These are phyloP conservation scores for Aporophyla lueneburgensis DNA, from an alignment of 2,888 invertebrate species.

Conservation along the genomic window DNA sequence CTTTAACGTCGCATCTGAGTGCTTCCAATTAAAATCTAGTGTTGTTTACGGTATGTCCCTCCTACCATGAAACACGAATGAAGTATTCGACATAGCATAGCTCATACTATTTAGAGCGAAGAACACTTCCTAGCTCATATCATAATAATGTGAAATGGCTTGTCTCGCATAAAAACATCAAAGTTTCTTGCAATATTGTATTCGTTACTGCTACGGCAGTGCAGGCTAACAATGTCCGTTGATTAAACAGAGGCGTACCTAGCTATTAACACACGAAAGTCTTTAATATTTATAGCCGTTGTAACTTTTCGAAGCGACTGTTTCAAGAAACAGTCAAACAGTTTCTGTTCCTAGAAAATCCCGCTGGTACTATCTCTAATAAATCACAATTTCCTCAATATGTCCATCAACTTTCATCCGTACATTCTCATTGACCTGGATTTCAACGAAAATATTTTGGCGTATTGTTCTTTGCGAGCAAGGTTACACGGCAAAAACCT, in stretches of 20 bases:
- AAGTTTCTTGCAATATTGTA: constrained; percentile 62
- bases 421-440: constrained; percentile 78
- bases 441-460: constrained; percentile 69
- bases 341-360: constrained; percentile 16
- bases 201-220: constrained; percentile 59
- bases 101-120: constrained; percentile 75
- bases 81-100: constrained; percentile 63
- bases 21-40: constrained; percentile 60
- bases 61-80: constrained; percentile 66
- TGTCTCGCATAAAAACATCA: constrained; percentile 65
- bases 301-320: constrained; percentile 2
- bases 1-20: constrained; percentile 61
- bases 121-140: constrained; percentile 69
- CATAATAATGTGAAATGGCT: constrained; percentile 56
- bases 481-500: constrained; percentile 75
- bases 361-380: constrained; percentile 36
- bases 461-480: constrained; percentile 75
- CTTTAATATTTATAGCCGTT: background rate
- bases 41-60: constrained; percentile 43
- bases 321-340: no score
- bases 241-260: constrained; percentile 12
- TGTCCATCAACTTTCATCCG: constrained; percentile 74
- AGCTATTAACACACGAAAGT: background rate
- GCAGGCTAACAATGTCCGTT: constrained; percentile 52
- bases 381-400: constrained; percentile 71